These are phyloP conservation scores for Troides aeacus DNA, from an alignment of 2,888 invertebrate species.

Conservation along the genomic window DNA sequence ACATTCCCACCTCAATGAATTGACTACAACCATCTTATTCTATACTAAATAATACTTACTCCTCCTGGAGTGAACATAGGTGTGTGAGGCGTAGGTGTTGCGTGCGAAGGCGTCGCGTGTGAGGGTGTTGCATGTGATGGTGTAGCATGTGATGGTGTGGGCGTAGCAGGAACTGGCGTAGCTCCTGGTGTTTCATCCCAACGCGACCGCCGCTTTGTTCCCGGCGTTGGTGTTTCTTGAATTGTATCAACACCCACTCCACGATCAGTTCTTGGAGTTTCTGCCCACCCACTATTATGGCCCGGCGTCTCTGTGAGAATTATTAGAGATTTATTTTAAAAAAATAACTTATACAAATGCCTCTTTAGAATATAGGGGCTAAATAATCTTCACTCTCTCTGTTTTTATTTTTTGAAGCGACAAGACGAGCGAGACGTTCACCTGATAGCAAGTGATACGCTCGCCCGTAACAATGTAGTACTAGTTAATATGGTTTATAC, in stretches of 20 bases:
- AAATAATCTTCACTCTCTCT: too few relatives aligned
- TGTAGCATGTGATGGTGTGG: constrained; percentile 85
- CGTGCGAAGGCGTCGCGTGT: constrained; percentile 85
- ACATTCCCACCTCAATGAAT: background rate
- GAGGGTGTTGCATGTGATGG: constrained; percentile 87
- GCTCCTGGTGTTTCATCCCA: constrained; percentile 99
- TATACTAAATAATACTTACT: constrained; percentile 57
- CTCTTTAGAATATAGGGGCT: too few relatives aligned
- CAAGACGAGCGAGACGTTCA: too few relatives aligned
- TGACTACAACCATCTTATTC: background rate
- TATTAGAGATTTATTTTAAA: background rate
- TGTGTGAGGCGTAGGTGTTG: constrained; percentile 83
- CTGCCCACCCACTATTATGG: constrained; percentile 98
- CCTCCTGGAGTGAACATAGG: constrained; percentile 90
- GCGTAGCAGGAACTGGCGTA: constrained; percentile 87
- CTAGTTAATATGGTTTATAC: too few relatives aligned
- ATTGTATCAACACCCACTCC: constrained; percentile 87
- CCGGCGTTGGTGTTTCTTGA: constrained; percentile 96
- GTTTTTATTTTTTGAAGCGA: too few relatives aligned
- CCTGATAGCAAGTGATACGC: too few relatives aligned
- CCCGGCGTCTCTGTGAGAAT: constrained; percentile 93
- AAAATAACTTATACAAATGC: too few relatives aligned
- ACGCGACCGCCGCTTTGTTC: constrained; percentile 96
- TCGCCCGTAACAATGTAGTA: too few relatives aligned
- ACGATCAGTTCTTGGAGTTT: constrained; percentile 97